phyloP scores from a whole-genome alignment of 2,888 invertebrate species.

The Amblyjoppa proteus region DNA sequence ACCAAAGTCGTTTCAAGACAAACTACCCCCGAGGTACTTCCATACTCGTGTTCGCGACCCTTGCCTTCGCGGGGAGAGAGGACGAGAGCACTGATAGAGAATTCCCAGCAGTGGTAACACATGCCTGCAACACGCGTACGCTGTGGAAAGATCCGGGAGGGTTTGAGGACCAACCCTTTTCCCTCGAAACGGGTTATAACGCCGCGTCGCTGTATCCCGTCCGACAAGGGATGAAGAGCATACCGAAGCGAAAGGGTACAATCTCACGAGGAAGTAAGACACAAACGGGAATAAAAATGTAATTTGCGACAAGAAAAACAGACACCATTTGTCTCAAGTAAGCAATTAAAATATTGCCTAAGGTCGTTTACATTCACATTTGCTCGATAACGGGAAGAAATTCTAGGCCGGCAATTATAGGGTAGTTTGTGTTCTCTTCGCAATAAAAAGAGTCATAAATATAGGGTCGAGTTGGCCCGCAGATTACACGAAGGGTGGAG shows the following conservation, averaged over 20 bases:
- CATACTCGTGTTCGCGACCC: conserved; percentile 60
- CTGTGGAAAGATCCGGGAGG: conserved; percentile 65
- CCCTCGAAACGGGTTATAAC: conserved; percentile 56
- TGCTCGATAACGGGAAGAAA: neutral
- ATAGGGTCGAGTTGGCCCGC: no score
- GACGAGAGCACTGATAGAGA: conserved; percentile 58
- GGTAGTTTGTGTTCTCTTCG: conserved; percentile 1
- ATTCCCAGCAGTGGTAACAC: conserved; percentile 39
- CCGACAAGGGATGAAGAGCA: conserved; percentile 32
- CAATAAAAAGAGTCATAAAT: neutral
- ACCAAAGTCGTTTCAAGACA: conserved; percentile 69
- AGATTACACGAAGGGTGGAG: no score
- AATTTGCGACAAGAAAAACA: neutral
- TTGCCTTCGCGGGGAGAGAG: conserved; percentile 55
- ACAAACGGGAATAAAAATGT: neutral
- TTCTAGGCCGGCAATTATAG: neutral
- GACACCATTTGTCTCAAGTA: neutral
- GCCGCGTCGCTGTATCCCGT: conserved; percentile 18
- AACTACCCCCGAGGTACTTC: conserved; percentile 63
- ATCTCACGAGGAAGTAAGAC: conserved; percentile 11
- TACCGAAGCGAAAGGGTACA: conserved; percentile 17
- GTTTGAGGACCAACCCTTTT: conserved; percentile 54
- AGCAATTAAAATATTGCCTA: neutral
- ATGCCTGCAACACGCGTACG: conserved; percentile 25
- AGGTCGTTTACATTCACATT: neutral